Percentiles rank a stretch among this genome's conserved stretches.
Evolutionary conservation across 2,888 invertebrate species (phyloP).

Genomic region (Blastobasis adustella): DNA sequence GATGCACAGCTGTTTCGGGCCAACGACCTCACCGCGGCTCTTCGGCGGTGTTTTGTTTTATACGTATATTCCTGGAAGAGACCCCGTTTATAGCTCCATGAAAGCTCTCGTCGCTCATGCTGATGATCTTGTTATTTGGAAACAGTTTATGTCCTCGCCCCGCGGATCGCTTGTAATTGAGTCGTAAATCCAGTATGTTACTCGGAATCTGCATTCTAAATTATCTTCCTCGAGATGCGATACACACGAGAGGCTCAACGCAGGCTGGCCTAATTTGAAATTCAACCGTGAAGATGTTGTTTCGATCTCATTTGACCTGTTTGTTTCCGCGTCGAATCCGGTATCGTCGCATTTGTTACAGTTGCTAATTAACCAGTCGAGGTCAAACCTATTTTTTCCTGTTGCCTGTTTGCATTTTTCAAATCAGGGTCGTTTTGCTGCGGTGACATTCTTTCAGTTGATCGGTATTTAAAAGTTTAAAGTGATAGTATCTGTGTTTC

Average conservation of each 20-base stretch:
- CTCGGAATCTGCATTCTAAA: constrained; percentile 3
- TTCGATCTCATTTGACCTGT: constrained; percentile 22
- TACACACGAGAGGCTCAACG: not conserved
- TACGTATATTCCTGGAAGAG: constrained; percentile 6
- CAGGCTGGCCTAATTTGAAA: constrained; percentile 15
- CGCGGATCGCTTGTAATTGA: not conserved
- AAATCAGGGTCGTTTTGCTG: too few species aligned
- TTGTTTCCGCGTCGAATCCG: constrained; percentile 28
- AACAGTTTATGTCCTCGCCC: too few species aligned
- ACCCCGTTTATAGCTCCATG: constrained; percentile 5
- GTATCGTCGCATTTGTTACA: constrained; percentile 32
- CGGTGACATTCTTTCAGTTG: too few species aligned
- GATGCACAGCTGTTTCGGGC: constrained; percentile 40
- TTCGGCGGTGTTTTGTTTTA: constrained; percentile 13
- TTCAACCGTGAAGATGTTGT: constrained; percentile 21
- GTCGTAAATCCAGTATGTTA: not conserved
- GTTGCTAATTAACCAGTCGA: constrained; percentile 34
- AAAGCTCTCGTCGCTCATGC: not conserved
- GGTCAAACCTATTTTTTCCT: constrained; percentile 10
- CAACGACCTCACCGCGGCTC: constrained; percentile 22
- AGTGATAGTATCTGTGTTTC: too few species aligned
- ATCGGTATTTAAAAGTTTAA: too few species aligned
- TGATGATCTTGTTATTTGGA: not conserved
- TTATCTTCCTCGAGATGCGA: too few species aligned
- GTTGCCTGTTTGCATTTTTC: too few species aligned